Conservation (phyloP, 1,140 invertebrate genomes). For the Cydia fagiglandana region DNA sequence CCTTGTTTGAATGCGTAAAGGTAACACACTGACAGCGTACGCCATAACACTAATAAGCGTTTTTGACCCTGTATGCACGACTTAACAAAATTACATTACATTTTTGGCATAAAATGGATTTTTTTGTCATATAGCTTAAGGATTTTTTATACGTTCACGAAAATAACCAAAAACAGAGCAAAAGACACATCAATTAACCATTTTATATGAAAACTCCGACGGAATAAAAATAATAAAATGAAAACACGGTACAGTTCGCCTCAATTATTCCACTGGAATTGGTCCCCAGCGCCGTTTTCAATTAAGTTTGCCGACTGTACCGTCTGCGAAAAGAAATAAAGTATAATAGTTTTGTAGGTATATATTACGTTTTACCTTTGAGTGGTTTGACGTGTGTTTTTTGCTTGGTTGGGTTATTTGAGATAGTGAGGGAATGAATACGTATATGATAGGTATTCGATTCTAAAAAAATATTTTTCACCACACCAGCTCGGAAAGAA, state of each 20-base stretch:
- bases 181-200: background rate
- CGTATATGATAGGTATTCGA: background rate
- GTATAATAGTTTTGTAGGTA: background rate
- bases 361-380: background rate
- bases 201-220: background rate
- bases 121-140: too few relatives aligned
- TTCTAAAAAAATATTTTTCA: too few relatives aligned
- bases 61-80: too few relatives aligned
- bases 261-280: constrained; percentile 5
- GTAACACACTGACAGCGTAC: too few relatives aligned
- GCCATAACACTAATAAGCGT: too few relatives aligned
- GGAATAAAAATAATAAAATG: background rate
- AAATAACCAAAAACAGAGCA: background rate
- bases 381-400: background rate
- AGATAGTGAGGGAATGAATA: background rate
- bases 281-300: constrained; percentile 6
- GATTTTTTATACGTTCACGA: background rate
- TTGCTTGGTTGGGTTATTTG: background rate
- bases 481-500: too few relatives aligned
- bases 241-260: background rate
- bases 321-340: background rate
- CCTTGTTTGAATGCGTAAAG: too few relatives aligned
- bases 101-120: too few relatives aligned
- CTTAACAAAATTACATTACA: too few relatives aligned
- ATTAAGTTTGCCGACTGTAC: constrained; percentile 11